phyloP scores from a whole-genome alignment of 2,797 vertebrate genomes.

The Adelosebastes latens region DNA sequence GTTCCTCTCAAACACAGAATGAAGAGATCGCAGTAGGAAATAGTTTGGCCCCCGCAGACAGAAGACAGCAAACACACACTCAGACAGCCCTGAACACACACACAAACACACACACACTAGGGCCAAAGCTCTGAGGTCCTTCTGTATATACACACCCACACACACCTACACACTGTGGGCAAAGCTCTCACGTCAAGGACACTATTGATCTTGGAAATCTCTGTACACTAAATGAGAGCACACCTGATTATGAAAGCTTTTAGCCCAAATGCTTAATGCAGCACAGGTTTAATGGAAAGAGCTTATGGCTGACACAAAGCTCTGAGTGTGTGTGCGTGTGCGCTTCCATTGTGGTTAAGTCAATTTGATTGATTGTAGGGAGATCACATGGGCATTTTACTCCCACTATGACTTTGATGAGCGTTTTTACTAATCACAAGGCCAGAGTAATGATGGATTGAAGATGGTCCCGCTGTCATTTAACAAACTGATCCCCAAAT shows the following conservation, averaged over 20 bases:
- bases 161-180: slow-evolving; percentile 20
- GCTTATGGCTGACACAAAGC: slow-evolving; percentile 63
- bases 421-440: slow-evolving; percentile 64
- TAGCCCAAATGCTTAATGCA: slow-evolving; percentile 80
- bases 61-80: slow-evolving; percentile 44
- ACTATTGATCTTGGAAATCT: slow-evolving; percentile 70
- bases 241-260: slow-evolving; percentile 82
- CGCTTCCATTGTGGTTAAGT: slow-evolving; percentile 26
- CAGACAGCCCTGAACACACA: neutral
- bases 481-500: slow-evolving; percentile 45
- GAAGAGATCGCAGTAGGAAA: slow-evolving; percentile 32
- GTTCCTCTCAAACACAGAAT: slow-evolving; percentile 37
- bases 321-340: neutral
- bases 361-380: slow-evolving; percentile 66
- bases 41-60: slow-evolving; percentile 33
- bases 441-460: slow-evolving; percentile 59
- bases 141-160: slow-evolving; percentile 1
- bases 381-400: slow-evolving; percentile 66
- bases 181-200: slow-evolving; percentile 52
- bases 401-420: slow-evolving; percentile 52
- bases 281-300: slow-evolving; percentile 68
- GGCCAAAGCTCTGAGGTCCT: slow-evolving; percentile 11
- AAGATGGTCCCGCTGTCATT: slow-evolving; percentile 32
- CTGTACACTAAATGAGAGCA: slow-evolving; percentile 55
- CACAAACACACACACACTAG: neutral